Conservation (phyloP, 2,797 vertebrate species). For the Gymnothorax reevesii region DNA sequence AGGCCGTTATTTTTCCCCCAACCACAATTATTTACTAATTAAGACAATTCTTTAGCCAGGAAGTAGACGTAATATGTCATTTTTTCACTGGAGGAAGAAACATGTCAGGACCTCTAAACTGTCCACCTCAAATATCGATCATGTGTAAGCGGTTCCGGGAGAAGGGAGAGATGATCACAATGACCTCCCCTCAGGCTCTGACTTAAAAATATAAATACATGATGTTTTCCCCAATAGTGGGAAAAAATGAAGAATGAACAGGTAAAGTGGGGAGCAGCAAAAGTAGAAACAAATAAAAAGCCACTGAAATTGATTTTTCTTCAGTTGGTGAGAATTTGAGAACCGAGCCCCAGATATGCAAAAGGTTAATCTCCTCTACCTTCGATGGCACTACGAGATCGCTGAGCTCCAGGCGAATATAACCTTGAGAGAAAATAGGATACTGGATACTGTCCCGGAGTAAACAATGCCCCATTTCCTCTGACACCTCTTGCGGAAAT, state of each 20-base stretch:
- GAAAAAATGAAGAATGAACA: neutral
- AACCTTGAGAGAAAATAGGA: neutral
- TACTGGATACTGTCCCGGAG: neutral
- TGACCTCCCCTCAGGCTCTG: neutral
- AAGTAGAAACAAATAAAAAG: conserved; percentile 1
- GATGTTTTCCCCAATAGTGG: neutral
- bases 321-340: neutral
- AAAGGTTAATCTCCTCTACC: conserved; percentile 17
- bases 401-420: neutral
- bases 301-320: neutral
- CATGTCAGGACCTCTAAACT: too few species aligned
- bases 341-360: neutral
- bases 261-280: neutral
- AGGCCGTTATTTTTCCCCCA: too few species aligned
- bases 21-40: too few species aligned
- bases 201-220: neutral
- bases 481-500: neutral
- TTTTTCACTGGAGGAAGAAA: too few species aligned
- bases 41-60: too few species aligned
- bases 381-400: neutral
- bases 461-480: neutral
- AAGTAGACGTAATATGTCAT: too few species aligned
- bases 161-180: neutral
- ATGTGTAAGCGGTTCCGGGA: neutral
- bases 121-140: conserved; percentile 9